These are phyloP conservation scores for Prietella phreatophila DNA, from an alignment of 2,113 vertebrate genomes.

Conservation along the genomic window DNA sequence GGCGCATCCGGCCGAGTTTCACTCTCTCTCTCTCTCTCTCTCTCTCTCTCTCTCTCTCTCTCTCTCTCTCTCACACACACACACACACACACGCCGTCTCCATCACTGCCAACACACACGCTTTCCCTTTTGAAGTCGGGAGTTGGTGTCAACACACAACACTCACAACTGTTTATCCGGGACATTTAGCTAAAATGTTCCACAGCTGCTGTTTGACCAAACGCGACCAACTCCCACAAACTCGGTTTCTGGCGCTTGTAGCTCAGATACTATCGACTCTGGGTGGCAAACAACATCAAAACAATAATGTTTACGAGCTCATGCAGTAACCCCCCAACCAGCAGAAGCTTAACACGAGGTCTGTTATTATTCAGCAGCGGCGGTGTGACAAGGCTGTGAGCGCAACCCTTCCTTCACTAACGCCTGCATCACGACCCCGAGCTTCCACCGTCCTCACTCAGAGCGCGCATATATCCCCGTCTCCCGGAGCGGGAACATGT, in stretches of 20 bases:
- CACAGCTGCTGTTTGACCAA: constrained; percentile 7
- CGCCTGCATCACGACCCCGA: constrained; percentile 8
- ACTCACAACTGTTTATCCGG: background rate
- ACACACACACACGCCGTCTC: constrained; percentile 37
- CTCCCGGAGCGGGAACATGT: no score
- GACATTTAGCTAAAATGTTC: background rate
- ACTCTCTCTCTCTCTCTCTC: background rate
- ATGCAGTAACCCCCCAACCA: no score
- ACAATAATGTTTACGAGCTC: background rate
- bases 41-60: no score
- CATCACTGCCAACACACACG: constrained; percentile 18
- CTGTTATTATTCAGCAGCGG: constrained; percentile 4
- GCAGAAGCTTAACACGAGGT: background rate
- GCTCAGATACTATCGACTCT: background rate
- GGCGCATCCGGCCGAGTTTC: background rate
- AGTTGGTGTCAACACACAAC: constrained; percentile 37
- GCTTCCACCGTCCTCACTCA: background rate
- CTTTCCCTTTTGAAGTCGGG: constrained; percentile 43
- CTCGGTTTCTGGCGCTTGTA: background rate
- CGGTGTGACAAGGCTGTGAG: background rate
- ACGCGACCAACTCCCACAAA: background rate
- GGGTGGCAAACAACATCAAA: background rate
- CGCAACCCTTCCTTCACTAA: background rate
- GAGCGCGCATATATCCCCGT: no score
- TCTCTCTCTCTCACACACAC: background rate